Percentiles rank a stretch among this genome's conserved stretches.
Conservation (phyloP, 2,888 invertebrate species). For the Amiota mariae region DNA sequence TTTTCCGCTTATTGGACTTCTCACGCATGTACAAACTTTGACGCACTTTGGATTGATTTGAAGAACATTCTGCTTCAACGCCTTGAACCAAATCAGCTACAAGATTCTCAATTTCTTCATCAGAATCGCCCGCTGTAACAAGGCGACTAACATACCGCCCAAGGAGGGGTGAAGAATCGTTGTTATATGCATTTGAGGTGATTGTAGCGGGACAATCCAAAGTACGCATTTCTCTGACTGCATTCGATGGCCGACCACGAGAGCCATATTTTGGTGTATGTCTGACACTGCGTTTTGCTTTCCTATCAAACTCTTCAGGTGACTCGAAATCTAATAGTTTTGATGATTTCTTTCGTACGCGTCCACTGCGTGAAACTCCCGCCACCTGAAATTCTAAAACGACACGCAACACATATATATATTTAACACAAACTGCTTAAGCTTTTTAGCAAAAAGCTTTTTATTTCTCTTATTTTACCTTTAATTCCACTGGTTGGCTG, state of each 20-base stretch:
- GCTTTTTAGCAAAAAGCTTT: too few relatives aligned
- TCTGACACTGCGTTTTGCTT: conserved; percentile 55
- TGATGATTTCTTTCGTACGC: conserved; percentile 94
- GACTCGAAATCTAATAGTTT: conserved; percentile 95
- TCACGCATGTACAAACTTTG: conserved; percentile 83
- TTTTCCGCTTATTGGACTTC: conserved; percentile 84
- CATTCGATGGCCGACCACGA: conserved; percentile 56
- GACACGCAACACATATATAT: too few relatives aligned
- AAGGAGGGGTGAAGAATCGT: conserved; percentile 36
- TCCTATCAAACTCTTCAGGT: conserved; percentile 84
- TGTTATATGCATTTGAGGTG: conserved; percentile 24
- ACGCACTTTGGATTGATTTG: conserved; percentile 67
- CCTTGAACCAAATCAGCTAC: conserved; percentile 68
- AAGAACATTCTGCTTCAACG: conserved; percentile 58
- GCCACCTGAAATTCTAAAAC: conserved; percentile 83
- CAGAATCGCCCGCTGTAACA: conserved; percentile 48
- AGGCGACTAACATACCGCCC: background rate
- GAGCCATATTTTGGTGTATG: conserved; percentile 49
- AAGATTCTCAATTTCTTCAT: conserved; percentile 68
- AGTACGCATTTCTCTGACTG: conserved; percentile 41
- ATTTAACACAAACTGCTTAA: background rate
- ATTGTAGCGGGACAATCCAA: conserved; percentile 40
- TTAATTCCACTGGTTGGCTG: too few relatives aligned
- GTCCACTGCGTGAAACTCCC: conserved; percentile 90
- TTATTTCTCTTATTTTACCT: too few relatives aligned